Evolutionary conservation across 2,888 invertebrate genomes (phyloP).

Genomic region (Horisme vitalbata): DNA sequence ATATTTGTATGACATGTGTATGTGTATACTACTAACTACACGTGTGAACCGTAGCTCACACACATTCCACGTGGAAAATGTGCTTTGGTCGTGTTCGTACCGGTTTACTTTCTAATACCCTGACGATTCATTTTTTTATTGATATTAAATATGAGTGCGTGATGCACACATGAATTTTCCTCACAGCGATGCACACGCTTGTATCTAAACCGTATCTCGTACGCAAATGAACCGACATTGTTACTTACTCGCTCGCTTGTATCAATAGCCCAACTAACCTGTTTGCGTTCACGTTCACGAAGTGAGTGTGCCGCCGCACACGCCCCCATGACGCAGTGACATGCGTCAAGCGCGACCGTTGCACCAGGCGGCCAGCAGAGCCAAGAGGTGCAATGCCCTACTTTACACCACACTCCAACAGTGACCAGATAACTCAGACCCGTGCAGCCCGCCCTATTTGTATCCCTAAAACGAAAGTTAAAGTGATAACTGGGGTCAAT

Average conservation of each 20-base stretch:
- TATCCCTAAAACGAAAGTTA: slow-evolving; percentile 2
- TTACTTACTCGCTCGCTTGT: slow-evolving; percentile 17
- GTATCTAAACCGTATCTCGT: slow-evolving; percentile 16
- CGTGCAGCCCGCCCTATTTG: slow-evolving; percentile 30
- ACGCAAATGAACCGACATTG: slow-evolving; percentile 15
- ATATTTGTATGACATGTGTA: slow-evolving; percentile 10
- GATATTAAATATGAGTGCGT: no score
- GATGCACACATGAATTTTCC: slow-evolving; percentile 16
- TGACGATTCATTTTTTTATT: no score
- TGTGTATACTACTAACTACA: no score
- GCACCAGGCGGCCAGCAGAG: slow-evolving; percentile 63
- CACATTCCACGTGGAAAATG: background rate
- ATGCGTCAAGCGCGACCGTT: slow-evolving; percentile 75
- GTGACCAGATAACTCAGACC: slow-evolving; percentile 27
- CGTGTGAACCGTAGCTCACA: slow-evolving; percentile 3
- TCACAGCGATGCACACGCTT: slow-evolving; percentile 11
- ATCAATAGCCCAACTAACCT: slow-evolving; percentile 19
- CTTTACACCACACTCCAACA: slow-evolving; percentile 17
- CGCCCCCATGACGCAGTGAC: slow-evolving; percentile 76
- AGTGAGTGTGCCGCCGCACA: slow-evolving; percentile 45
- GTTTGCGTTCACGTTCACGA: slow-evolving; percentile 23
- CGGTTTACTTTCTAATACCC: no score
- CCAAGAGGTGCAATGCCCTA: slow-evolving; percentile 55
- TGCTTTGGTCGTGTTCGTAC: no score
- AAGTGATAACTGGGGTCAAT: slow-evolving; percentile 28